Conservation (phyloP, 2,797 vertebrate species). For the Parambassis ranga region DNA sequence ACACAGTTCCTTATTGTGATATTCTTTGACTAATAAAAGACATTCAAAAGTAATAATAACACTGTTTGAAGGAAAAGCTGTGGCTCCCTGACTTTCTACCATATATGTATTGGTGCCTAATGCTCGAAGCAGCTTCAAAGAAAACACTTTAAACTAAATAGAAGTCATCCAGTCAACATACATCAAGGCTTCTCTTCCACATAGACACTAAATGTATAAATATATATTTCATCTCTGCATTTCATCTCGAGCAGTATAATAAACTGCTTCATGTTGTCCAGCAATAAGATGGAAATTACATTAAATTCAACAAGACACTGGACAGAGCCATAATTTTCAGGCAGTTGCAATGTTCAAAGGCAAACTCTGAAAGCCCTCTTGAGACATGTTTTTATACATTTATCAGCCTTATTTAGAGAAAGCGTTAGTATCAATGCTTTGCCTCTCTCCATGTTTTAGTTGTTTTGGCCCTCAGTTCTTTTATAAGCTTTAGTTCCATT, state of each 20-base stretch:
- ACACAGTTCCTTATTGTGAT: constrained; percentile 19
- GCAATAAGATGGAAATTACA: constrained; percentile 17
- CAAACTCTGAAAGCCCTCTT: not conserved
- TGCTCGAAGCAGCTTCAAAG: constrained; percentile 24
- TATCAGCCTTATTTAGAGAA: not conserved
- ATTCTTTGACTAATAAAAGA: constrained; percentile 29
- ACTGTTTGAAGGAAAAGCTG: constrained; percentile 20
- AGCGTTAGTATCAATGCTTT: no score
- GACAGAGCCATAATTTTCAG: constrained; percentile 12
- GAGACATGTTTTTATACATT: constrained; percentile 4
- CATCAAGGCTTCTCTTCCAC: not conserved
- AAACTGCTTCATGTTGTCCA: constrained; percentile 1
- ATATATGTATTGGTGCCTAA: constrained; percentile 31
- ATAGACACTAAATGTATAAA: constrained; percentile 12
- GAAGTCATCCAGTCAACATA: constrained; percentile 17
- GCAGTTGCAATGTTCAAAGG: constrained; percentile 12
- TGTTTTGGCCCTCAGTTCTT: not conserved
- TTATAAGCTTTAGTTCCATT: not conserved
- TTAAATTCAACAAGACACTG: constrained; percentile 5
- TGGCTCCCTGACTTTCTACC: constrained; percentile 20
- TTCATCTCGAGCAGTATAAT: constrained; percentile 30
- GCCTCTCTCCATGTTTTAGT: no score
- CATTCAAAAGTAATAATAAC: not conserved
- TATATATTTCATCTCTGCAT: constrained; percentile 26
- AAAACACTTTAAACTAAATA: constrained; percentile 20